Conservation (phyloP, 2,797 vertebrate genomes). For the Danio jaintianensis region DNA sequence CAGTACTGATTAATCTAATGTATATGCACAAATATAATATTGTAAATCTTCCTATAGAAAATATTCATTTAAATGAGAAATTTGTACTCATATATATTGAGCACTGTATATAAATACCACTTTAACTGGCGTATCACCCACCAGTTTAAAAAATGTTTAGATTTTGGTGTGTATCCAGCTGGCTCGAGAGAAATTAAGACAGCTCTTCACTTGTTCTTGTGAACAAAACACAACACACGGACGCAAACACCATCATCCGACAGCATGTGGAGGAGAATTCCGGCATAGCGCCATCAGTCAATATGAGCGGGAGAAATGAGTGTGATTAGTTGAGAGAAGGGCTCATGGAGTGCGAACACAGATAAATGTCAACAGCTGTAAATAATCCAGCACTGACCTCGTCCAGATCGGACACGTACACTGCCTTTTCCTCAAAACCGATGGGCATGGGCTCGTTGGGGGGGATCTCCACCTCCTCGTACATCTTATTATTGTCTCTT, state of each 20-base stretch:
- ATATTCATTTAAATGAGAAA: too few species aligned
- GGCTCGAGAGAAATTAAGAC: neutral
- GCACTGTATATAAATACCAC: too few species aligned
- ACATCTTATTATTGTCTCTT: slow-evolving; percentile 93
- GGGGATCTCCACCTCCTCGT: slow-evolving; percentile 94
- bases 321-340: slow-evolving; percentile 1
- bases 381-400: slow-evolving; percentile 81
- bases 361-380: slow-evolving; percentile 13
- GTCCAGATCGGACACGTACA: slow-evolving; percentile 93
- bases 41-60: too few species aligned
- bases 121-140: neutral
- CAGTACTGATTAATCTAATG: too few species aligned
- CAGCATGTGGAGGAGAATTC: neutral
- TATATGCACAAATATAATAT: too few species aligned
- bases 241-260: neutral
- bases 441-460: slow-evolving; percentile 89
- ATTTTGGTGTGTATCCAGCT: neutral
- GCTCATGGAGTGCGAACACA: slow-evolving; percentile 2
- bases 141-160: too few species aligned
- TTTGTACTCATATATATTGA: too few species aligned
- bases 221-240: slow-evolving; percentile 10
- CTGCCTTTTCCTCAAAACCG: slow-evolving; percentile 90
- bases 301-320: neutral
- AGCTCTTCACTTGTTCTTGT: neutral
- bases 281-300: slow-evolving; percentile 10